These are phyloP conservation scores for Cremastobaeus sp. DNA, from an alignment of 2,888 invertebrate species.

Conservation along the genomic window DNA sequence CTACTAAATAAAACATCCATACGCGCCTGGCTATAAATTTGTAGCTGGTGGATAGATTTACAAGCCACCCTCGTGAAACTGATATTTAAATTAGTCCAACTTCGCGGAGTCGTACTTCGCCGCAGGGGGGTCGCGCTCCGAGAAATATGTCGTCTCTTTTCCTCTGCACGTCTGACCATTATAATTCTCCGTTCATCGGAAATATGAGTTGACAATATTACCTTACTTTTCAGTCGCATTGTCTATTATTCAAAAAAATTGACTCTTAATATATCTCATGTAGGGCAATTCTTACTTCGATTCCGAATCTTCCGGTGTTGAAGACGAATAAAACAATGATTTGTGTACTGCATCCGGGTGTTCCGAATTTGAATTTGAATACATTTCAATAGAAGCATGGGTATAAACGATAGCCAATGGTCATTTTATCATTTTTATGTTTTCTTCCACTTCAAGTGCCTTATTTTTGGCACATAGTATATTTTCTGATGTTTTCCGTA, in stretches of 20 bases:
- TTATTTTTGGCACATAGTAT: constrained; percentile 31
- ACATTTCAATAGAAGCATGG: constrained; percentile 35
- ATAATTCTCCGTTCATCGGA: constrained; percentile 54
- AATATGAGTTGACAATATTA: constrained; percentile 52
- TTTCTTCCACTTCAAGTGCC: constrained; percentile 21
- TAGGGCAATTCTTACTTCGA: constrained; percentile 30
- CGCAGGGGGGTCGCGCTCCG: constrained; percentile 52
- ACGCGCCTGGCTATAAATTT: constrained; percentile 76
- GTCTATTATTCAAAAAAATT: constrained; percentile 45
- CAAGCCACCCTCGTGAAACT: constrained; percentile 76
- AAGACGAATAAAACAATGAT: constrained; percentile 25
- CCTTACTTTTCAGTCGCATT: constrained; percentile 36
- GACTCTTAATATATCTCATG: constrained; percentile 34
- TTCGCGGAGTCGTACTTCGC: constrained; percentile 68
- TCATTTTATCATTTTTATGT: constrained; percentile 59
- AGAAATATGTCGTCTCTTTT: constrained; percentile 68
- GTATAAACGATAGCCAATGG: constrained; percentile 47
- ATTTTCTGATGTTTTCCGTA: too few relatives aligned
- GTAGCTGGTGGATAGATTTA: constrained; percentile 77
- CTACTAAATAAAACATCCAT: constrained; percentile 78
- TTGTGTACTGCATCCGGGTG: constrained; percentile 37
- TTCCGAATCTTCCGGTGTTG: constrained; percentile 32
- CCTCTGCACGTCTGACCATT: constrained; percentile 51
- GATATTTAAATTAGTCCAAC: constrained; percentile 78
- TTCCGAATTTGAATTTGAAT: constrained; percentile 25